Evolutionary conservation across 2,797 vertebrate genomes (phyloP).

Genomic region (Champsocephalus esox): DNA sequence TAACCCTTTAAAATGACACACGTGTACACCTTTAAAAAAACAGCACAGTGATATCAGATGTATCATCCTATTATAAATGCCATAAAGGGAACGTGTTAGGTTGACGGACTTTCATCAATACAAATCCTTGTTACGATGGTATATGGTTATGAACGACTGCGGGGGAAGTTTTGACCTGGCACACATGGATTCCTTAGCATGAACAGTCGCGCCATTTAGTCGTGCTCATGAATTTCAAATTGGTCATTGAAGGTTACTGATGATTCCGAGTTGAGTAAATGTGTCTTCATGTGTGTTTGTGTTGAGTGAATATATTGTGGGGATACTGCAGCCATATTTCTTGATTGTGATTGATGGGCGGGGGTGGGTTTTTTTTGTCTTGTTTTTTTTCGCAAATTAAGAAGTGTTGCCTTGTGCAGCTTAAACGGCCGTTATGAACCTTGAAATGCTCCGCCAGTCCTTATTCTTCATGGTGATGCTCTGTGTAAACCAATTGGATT

Average conservation of each 20-base stretch:
- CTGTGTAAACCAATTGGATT: conserved; percentile 33
- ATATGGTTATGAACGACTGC: conserved; percentile 26
- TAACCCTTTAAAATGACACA: conserved; percentile 25
- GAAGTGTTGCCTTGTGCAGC: conserved; percentile 30
- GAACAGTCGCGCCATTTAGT: conserved; percentile 1
- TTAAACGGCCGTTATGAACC: conserved; percentile 33
- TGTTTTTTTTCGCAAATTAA: not conserved
- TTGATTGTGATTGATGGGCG: conserved; percentile 11
- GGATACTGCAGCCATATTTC: conserved; percentile 16
- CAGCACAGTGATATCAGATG: conserved; percentile 6
- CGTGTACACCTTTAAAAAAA: conserved; percentile 27
- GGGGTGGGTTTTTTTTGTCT: not conserved
- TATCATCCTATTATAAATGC: conserved; percentile 6
- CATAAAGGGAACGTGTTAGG: conserved; percentile 7
- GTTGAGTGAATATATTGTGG: conserved; percentile 5
- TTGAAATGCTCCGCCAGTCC: conserved; percentile 5
- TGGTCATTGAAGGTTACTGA: not conserved
- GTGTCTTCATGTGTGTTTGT: not conserved
- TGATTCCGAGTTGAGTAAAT: conserved; percentile 1
- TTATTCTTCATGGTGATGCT: conserved; percentile 1
- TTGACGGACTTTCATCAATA: conserved; percentile 16
- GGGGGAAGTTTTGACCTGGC: conserved; percentile 24
- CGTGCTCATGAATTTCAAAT: conserved; percentile 29
- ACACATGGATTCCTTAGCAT: not conserved
- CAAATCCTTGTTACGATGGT: not conserved